Evolutionary conservation across 1,140 invertebrate species (phyloP).

Genomic region (Cyclargus thomasi): DNA sequence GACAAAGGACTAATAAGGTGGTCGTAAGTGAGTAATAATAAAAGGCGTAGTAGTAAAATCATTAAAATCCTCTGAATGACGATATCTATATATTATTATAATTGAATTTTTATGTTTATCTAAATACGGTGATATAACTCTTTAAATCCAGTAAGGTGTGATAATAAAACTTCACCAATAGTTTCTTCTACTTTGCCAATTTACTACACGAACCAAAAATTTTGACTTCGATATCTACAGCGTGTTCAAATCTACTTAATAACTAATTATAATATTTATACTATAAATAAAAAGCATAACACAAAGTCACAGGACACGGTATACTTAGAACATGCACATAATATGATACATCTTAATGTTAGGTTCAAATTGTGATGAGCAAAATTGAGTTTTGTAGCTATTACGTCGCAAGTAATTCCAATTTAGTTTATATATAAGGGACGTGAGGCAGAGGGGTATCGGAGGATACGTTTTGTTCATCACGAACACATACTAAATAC

Average conservation of each 20-base stretch:
- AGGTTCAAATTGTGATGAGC: not conserved
- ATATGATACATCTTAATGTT: conserved; percentile 24
- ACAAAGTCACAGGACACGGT: conserved; percentile 71
- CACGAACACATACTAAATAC: not conserved
- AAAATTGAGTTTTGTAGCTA: not conserved
- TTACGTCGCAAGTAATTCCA: too few relatives aligned
- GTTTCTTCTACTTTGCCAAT: not conserved
- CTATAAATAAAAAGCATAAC: conserved; percentile 66
- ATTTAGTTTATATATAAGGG: too few relatives aligned
- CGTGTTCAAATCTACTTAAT: conserved; percentile 20
- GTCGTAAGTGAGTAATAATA: too few relatives aligned
- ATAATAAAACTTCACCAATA: not conserved
- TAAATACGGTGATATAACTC: not conserved
- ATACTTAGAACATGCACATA: conserved; percentile 52
- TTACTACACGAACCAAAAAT: not conserved
- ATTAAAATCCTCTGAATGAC: too few relatives aligned
- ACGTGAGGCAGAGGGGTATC: not conserved
- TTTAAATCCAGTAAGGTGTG: too few relatives aligned
- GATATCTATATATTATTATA: not conserved
- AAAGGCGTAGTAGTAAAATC: too few relatives aligned
- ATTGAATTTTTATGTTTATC: not conserved
- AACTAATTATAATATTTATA: conserved; percentile 22
- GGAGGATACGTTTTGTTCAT: not conserved
- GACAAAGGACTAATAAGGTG: too few relatives aligned
- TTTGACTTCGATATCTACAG: conserved; percentile 17